Evolutionary conservation across 1,140 invertebrate genomes (phyloP).

Genomic region (Parasteatoda tepidariorum): DNA sequence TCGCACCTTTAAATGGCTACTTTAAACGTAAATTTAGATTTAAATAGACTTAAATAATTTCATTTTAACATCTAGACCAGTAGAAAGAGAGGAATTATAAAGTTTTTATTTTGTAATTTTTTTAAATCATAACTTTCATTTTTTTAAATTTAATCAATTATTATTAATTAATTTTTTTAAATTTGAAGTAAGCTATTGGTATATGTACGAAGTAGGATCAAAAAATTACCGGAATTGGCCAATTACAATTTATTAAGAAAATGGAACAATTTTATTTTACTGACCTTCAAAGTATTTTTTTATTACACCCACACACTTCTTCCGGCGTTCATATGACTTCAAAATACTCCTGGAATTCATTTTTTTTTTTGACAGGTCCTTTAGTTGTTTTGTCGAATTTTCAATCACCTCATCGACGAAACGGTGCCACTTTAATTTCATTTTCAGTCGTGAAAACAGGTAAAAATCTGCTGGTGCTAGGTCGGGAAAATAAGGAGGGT

Average conservation of each 20-base stretch:
- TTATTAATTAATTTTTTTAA: too few relatives aligned
- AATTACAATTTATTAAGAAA: not conserved
- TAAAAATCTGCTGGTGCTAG: not conserved
- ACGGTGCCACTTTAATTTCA: not conserved
- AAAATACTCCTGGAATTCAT: not conserved
- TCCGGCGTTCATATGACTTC: not conserved
- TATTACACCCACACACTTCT: not conserved
- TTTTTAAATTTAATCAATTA: too few relatives aligned
- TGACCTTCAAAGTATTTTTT: not conserved
- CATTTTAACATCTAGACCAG: too few relatives aligned
- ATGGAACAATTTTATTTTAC: not conserved
- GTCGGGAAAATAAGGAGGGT: not conserved
- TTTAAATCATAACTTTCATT: too few relatives aligned
- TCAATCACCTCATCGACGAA: not conserved
- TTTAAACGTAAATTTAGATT: too few relatives aligned
- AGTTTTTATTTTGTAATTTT: too few relatives aligned
- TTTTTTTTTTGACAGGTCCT: not conserved
- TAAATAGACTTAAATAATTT: too few relatives aligned
- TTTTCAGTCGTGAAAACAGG: not conserved
- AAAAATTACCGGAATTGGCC: not conserved
- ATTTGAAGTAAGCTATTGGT: too few relatives aligned
- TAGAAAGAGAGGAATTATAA: too few relatives aligned
- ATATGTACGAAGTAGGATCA: conserved; percentile 1
- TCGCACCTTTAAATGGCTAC: too few relatives aligned
- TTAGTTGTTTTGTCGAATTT: not conserved